Conservation (phyloP, 2,797 vertebrate genomes). For the Hephaestus fuliginosus region DNA sequence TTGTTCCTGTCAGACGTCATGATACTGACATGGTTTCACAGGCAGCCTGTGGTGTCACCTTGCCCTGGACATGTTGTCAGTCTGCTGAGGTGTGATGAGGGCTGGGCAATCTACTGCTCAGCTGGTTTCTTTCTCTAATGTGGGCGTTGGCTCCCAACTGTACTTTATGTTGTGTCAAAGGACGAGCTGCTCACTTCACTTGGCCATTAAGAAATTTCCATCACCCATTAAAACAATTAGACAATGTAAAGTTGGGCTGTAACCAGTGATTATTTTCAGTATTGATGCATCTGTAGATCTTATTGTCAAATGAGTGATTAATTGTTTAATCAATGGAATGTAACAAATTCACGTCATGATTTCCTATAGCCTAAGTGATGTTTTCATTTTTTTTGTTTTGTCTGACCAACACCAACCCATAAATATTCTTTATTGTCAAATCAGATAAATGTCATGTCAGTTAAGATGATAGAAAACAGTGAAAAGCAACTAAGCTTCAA, state of each 20-base stretch:
- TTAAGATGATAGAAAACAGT: neutral
- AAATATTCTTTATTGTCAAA: neutral
- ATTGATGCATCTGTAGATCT: neutral
- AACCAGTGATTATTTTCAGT: neutral
- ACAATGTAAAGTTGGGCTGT: neutral
- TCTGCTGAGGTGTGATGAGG: slow-evolving; percentile 46
- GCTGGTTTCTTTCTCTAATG: slow-evolving; percentile 64
- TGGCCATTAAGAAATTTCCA: neutral
- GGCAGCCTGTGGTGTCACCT: slow-evolving; percentile 19
- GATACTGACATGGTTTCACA: neutral
- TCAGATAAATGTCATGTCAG: neutral
- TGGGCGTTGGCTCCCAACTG: slow-evolving; percentile 73
- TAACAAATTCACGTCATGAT: neutral
- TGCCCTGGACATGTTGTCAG: neutral
- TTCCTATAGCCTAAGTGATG: no score
- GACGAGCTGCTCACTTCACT: neutral
- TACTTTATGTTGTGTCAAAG: slow-evolving; percentile 12
- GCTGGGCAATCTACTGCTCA: slow-evolving; percentile 49
- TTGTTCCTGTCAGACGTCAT: slow-evolving; percentile 1
- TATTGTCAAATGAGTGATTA: neutral
- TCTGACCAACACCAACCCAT: neutral
- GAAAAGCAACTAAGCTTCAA: neutral
- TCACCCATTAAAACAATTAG: neutral
- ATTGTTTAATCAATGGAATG: neutral
- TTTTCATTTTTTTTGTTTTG: neutral